Base-by-base conservation (phyloP, 2,113 vertebrate genomes). In the Pteruthius melanotis region DNA sequence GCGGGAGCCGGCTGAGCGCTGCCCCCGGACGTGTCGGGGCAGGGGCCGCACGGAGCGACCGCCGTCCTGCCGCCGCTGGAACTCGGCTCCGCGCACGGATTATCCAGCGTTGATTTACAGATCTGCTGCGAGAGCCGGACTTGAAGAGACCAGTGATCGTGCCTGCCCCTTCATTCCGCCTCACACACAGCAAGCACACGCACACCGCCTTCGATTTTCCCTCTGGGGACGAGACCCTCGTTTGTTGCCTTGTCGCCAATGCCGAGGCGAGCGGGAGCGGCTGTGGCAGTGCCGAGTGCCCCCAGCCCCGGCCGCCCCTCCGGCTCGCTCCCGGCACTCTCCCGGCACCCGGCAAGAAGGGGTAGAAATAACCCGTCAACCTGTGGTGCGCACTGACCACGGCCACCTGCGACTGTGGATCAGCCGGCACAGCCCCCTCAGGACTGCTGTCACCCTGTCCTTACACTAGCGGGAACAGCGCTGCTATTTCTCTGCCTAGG, bases 1-100 rank as follows among this genome's bases (percentile, higher is more conserved):
- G 97, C 89, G 84, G 95, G 88, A 96, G 98, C 98, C 6, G 88
- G 30, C 49, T 88, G 90, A 87, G n/a, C 53, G 66, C 79, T 40
- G 87, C 76, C 12, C 19, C 56, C 31, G 80, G 40, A 53, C 28
- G 70, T 13, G 63, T 4, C 21, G 18, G 70, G 88, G 80, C 45
- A 69, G 87, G 59, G 37, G 47, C 84, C 30, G 81, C 84, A 40
- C 70, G 83, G 35, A 83, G 88, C 59, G 72, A 31, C 11, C 35
- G 42, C 81, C 82, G 75, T 68, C 57, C 61, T 53, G 65, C 70
- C 72, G 10, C 26, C 90, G 12, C 77, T 16, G 90, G 82, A 60
- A 37, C 4, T 65, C 9, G 78, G 33, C 76, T 93, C 3, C 50
- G 61, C 20, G 35, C 82, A 7, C 61, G 87, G 92, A 94, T 83